Base-by-base conservation (phyloP, 2,888 invertebrate species). In the Eupeodes luniger region DNA sequence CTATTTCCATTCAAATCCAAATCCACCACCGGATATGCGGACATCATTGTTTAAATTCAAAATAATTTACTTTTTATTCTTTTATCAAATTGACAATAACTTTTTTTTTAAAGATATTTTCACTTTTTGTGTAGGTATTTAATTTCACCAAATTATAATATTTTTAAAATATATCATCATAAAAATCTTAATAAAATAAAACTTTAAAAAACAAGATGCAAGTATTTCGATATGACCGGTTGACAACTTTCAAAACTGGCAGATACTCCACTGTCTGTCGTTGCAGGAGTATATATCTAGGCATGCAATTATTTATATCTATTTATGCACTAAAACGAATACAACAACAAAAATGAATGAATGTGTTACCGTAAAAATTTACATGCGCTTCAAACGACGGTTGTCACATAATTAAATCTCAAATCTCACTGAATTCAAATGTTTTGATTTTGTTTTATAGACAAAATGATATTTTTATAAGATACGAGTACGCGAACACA, bases 341-440 rank as follows among this genome's bases (percentile, higher is more conserved):
- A 59, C 14, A 59, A 59, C 57, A 27, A 19, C 44, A 40, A 10
- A 16, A 66, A 2, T 40, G 6, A 66, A 2, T 40, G 6, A 47
- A 27, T 19, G 57, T 40, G 2, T 51, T 49, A 69, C 36, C 34
- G 51, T 69, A 72, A 61, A 80, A 72, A 87, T 82, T 49, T 61
- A 81, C 70, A 82, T 89, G 85, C 79, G 81, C 70, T 79, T 76
- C 85, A 59, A 76, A 61, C 85, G 79, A 85, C 89, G 75, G 85
- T 79, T 89, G 85, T 85, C 85, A 85, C 89, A 89, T 89, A 81
- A 89, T 89, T 89, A 89, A 89, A 89, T 85, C 89, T 75, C 89
- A 89, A 89, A 89, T 85, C 89, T 75, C 85, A 82, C 44, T 75
- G 69, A 70, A 76, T 75, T 75, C 78, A 34, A 85, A 85, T 82